Base-by-base conservation (phyloP, 2,888 invertebrate species). In the Dicyrtoma fusca region DNA sequence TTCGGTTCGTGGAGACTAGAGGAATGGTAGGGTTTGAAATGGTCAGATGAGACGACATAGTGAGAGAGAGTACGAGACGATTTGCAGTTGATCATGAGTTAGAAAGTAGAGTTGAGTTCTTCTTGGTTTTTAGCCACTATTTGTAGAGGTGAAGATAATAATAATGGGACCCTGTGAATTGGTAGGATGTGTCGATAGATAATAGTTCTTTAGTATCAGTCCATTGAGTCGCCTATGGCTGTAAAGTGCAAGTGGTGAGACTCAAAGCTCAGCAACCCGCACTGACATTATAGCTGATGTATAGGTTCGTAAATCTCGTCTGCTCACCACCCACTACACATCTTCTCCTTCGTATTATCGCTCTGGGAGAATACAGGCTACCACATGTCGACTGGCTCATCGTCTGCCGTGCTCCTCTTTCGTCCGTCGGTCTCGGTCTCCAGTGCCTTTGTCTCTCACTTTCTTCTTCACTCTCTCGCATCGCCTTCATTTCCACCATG, bases 211-310 rank as follows among this genome's bases (percentile, higher is more conserved):
- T 76, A 74, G 75, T 79, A 78, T 76, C 77, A 78, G 79, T 76
- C 77, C 79, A 77, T 79, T 76, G 72, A 77, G 74, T 77, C 76
- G 79, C 79, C 77, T 72, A 69, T 77, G 76, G 77, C 76, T 76
- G 69, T 73, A 69, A 65, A 63, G 64, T 69, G 47, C 61, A 69
- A 72, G 57, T 72, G 69, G 62, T 71, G 75, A 77, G 79, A 76
- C 75, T 76, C 76, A 71, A 77, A 77, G 75, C 79, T 80, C 78
- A 80, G 80, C 80, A 80, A 77, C 79, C 79, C 78, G 78, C 77
- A 78, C 80, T 80, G 80, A 80, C 80, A 80, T 79, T 80, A 79
- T 75, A 77, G 77, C 80, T 80, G 80, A 80, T 80, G 74, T 79
- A 80, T 79, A 77, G 79, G 73, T 77, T 77, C 79, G 80, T 80